Evolutionary conservation across 2,113 vertebrate genomes (phyloP).

Genomic region (Colius striatus): DNA sequence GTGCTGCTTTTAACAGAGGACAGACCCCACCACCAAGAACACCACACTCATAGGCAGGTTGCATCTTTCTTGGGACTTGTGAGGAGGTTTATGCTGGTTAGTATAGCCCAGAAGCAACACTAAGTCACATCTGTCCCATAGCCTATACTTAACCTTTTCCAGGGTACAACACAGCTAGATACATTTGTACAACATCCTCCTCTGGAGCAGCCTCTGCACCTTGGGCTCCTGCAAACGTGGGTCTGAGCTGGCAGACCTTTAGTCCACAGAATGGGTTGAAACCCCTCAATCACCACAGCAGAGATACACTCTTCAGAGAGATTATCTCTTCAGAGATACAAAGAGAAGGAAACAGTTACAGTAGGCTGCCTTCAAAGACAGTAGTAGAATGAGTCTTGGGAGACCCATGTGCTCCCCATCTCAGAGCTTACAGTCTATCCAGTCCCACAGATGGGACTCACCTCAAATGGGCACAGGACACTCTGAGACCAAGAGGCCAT

Average conservation of each 20-base stretch:
- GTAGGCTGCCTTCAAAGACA: neutral
- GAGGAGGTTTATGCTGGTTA: neutral
- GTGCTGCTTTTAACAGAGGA: neutral
- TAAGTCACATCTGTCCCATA: neutral
- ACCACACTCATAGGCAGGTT: neutral
- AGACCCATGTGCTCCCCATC: neutral
- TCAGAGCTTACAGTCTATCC: neutral
- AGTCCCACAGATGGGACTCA: neutral
- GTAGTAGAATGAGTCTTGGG: neutral
- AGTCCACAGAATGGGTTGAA: neutral
- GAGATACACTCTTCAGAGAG: neutral
- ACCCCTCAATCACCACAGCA: neutral
- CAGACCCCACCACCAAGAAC: neutral
- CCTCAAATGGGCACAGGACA: neutral
- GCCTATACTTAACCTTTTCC: neutral
- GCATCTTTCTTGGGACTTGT: neutral
- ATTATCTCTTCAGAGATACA: neutral
- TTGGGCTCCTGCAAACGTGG: neutral
- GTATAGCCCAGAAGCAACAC: neutral
- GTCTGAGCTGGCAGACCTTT: neutral
- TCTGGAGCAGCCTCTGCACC: neutral
- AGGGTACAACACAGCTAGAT: neutral
- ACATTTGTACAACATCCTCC: neutral
- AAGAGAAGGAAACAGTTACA: neutral
- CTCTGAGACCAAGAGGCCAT: neutral